Evolutionary conservation across 1,140 invertebrate species (phyloP), one percentile per base, ranked within the genome.

Genomic region (Habropoda laboriosa): DNA sequence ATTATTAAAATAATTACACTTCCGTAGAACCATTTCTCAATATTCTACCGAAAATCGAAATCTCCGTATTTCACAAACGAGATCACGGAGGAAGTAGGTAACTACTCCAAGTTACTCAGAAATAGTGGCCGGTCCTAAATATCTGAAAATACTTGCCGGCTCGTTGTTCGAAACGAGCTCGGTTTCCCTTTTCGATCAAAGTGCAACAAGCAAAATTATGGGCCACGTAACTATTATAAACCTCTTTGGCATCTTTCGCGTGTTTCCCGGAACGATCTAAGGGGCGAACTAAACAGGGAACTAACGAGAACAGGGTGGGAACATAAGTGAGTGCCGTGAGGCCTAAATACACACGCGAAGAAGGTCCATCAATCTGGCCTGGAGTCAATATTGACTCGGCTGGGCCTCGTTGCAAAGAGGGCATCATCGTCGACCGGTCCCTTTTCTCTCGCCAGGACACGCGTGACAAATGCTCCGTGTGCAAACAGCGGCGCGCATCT

Each of bases 331-430:
- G 92, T 92, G 86, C 89, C 86, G 88, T 81, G 85, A 85, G 85
- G 88, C 90, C 90, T 92, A 90, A 90, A 89, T 82, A 92, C 85
- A 92, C 89, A 92, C 57, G 67, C 82, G 71, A 64, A 60, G 81
- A 87, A 88, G 89, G 90, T 92, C 92, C 92, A 92, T 92, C 91
- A 92, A 92, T 92, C 92, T 92, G 90, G 90, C 27, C 89, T 68
- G 89, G 51, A 91, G 92, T 92, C 89, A 93, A 93, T 93, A 93
- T 93, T 93, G 91, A 92, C 91, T 89, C 75, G 90, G 90, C 66
- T 90, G 89, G 91, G 91, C 88, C 92, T 92, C 89, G 90, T 92
- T 92, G 92, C 90, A 89, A 91, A 90, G 90, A 88, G 91, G 91
- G 91, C 90, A 92, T 91, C 90, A 92, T 89, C 63, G 45, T 68